phyloP scores from a whole-genome alignment of 2,797 vertebrate genomes.

The Tympanoctomys barrerae region DNA sequence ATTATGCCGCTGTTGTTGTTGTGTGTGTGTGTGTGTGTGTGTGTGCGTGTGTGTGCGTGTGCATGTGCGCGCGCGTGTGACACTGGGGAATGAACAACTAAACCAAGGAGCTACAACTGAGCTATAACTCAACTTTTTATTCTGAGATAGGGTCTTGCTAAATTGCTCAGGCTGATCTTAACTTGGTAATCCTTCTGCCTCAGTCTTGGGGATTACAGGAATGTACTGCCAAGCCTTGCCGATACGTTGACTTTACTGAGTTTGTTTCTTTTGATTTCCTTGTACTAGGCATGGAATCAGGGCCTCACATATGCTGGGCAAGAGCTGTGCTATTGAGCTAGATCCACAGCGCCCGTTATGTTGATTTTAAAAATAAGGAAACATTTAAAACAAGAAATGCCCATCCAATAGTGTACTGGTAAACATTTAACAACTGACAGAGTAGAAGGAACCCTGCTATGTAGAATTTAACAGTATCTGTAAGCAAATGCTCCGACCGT shows the following conservation, averaged over 20 bases:
- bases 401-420: not conserved
- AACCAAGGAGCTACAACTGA: not conserved
- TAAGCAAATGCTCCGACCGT: not conserved
- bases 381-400: constrained; percentile 7
- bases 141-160: not conserved
- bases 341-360: not conserved
- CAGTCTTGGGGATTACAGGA: not conserved
- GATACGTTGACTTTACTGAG: not conserved
- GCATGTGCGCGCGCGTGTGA: not conserved
- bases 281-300: not conserved
- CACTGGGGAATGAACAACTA: not conserved
- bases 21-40: not conserved
- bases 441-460: not conserved
- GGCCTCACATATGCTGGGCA: not conserved
- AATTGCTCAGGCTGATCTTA: not conserved
- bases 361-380: not conserved
- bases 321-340: not conserved
- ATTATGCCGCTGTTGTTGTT: not conserved
- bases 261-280: not conserved
- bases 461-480: not conserved
- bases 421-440: not conserved
- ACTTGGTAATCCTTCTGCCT: not conserved
- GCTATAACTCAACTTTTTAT: not conserved
- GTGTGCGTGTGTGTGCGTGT: not conserved
- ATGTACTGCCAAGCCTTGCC: not conserved